phyloP scores from a whole-genome alignment of 30 jellyfish, hydroid and myxozoan species.

The Aurelia aurita region DNA sequence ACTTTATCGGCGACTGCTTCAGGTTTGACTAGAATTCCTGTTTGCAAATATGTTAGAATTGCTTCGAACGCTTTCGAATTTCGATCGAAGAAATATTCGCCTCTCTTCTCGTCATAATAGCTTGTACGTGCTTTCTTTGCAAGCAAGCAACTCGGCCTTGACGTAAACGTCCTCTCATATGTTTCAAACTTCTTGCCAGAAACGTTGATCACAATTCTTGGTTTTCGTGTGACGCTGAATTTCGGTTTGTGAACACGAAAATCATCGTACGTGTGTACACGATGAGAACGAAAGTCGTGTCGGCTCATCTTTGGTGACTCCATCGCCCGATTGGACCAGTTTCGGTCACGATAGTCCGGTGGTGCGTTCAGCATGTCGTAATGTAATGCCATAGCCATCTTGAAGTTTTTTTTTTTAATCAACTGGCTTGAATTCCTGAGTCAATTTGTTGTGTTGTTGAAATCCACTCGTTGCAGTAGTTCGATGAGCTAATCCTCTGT shows the following conservation, averaged over 20 bases:
- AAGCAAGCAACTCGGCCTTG: conserved; percentile 51
- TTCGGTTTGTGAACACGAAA: conserved; percentile 20
- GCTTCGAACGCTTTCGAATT: conserved; percentile 84
- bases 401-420: neutral
- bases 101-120: conserved; percentile 62
- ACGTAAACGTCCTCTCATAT: conserved; percentile 69
- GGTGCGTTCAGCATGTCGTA: conserved; percentile 65
- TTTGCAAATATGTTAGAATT: conserved; percentile 76
- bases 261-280: conserved; percentile 33
- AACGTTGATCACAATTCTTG: conserved; percentile 69
- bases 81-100: conserved; percentile 83
- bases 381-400: conserved; percentile 53
- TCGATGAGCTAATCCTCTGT: no score
- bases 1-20: conserved; percentile 77
- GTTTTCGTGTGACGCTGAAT: conserved; percentile 38
- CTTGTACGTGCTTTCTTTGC: conserved; percentile 60
- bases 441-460: no score
- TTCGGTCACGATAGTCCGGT: conserved; percentile 58
- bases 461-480: no score
- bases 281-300: conserved; percentile 7
- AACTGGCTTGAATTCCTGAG: no score
- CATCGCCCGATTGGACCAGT: conserved; percentile 21
- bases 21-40: conserved; percentile 80
- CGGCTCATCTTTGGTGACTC: conserved; percentile 38
- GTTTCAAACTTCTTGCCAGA: conserved; percentile 87